phyloP scores from a whole-genome alignment of 2,113 vertebrate species.

The Platysteira castanea region DNA sequence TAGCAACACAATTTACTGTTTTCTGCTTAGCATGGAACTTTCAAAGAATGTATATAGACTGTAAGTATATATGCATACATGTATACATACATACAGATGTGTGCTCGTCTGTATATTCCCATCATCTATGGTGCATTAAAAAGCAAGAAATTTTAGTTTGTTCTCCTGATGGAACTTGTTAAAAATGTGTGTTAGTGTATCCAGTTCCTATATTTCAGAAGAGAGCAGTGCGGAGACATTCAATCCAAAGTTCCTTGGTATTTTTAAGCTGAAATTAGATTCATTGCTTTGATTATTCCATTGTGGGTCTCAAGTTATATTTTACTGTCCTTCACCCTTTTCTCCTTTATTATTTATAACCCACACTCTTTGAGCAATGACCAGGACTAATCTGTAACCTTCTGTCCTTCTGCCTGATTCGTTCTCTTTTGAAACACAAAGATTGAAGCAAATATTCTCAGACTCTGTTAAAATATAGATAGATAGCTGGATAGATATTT shows the following conservation, averaged over 20 bases:
- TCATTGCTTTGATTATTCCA: constrained; percentile 90
- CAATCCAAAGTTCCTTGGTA: constrained; percentile 74
- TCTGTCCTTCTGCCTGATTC: constrained; percentile 97
- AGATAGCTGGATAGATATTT: constrained; percentile 76
- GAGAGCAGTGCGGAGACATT: background rate
- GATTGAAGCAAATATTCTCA: constrained; percentile 86
- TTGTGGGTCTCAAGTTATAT: constrained; percentile 84
- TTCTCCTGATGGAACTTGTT: background rate
- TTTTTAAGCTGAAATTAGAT: constrained; percentile 94
- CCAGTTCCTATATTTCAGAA: background rate
- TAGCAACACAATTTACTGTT: background rate
- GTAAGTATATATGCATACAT: background rate
- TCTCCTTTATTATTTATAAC: constrained; percentile 99
- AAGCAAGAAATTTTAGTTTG: background rate
- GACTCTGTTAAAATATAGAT: constrained; percentile 76
- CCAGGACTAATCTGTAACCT: constrained; percentile 99
- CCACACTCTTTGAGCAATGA: constrained; percentile 97
- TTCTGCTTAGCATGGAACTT: background rate
- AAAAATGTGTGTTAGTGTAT: background rate
- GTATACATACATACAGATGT: background rate
- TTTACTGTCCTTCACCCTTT: constrained; percentile 90
- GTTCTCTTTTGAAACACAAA: constrained; percentile 91
- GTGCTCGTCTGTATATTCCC: background rate
- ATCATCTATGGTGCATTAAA: background rate
- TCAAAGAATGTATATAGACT: background rate